Percentiles rank a stretch among this genome's conserved stretches.
phyloP scores from a whole-genome alignment of 2,113 vertebrate species.

The Triplophysa rosa region DNA sequence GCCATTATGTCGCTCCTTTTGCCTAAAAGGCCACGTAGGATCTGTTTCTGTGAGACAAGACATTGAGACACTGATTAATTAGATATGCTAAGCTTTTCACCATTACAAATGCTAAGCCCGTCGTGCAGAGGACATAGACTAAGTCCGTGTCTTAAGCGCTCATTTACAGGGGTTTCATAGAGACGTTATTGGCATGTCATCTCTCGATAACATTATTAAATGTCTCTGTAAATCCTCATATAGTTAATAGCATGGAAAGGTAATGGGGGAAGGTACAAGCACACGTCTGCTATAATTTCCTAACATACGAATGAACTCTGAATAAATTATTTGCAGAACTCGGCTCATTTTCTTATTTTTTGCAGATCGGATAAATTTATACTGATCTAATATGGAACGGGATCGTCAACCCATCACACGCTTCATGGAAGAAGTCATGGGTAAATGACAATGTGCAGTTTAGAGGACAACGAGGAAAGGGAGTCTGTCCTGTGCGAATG shows the following conservation, averaged over 20 bases:
- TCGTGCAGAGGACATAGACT: constrained; percentile 35
- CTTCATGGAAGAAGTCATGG: constrained; percentile 33
- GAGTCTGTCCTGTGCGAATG: constrained; percentile 3
- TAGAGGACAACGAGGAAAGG: constrained; percentile 19
- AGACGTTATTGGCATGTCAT: constrained; percentile 35
- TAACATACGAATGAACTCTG: not conserved
- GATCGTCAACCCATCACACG: constrained; percentile 2
- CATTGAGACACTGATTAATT: constrained; percentile 45
- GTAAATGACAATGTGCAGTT: constrained; percentile 37
- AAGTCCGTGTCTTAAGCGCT: constrained; percentile 22
- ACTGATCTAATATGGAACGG: constrained; percentile 2
- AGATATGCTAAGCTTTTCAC: constrained; percentile 42
- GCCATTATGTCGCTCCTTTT: constrained; percentile 48
- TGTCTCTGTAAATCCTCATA: not conserved
- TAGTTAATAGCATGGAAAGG: constrained; percentile 2
- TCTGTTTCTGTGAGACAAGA: constrained; percentile 51
- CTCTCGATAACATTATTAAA: constrained; percentile 25
- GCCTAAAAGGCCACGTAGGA: constrained; percentile 47
- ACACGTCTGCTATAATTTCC: not conserved
- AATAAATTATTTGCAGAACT: not conserved
- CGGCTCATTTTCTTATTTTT: not conserved
- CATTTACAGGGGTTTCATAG: constrained; percentile 28
- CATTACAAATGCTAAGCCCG: constrained; percentile 42
- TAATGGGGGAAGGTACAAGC: not conserved
- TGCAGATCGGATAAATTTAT: not conserved